These are phyloP conservation scores for Galeruca laticollis DNA, from an alignment of 2,888 invertebrate genomes.

Conservation along the genomic window DNA sequence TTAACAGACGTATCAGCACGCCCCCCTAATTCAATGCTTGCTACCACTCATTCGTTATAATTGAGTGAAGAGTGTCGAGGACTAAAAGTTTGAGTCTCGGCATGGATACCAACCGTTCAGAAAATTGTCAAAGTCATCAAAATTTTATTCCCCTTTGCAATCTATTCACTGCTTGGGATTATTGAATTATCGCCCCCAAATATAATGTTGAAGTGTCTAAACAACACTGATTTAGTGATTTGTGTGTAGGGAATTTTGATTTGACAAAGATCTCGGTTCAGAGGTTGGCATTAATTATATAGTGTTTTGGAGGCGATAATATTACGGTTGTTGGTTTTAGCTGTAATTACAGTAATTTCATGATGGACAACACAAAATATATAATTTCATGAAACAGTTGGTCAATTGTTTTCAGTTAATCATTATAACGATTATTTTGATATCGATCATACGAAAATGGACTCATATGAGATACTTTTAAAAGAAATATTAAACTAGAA, in stretches of 20 bases:
- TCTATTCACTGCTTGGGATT: slow-evolving; percentile 49
- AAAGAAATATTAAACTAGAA: too few relatives aligned
- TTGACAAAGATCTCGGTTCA: slow-evolving; percentile 60
- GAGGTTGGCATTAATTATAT: slow-evolving; percentile 48
- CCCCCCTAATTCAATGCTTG: slow-evolving; percentile 60
- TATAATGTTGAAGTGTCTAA: slow-evolving; percentile 63
- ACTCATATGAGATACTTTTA: too few relatives aligned
- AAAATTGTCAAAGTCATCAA: slow-evolving; percentile 42
- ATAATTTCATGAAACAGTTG: not conserved
- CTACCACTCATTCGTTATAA: slow-evolving; percentile 64
- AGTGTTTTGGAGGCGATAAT: slow-evolving; percentile 17
- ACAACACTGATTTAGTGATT: slow-evolving; percentile 60
- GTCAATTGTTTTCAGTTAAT: not conserved
- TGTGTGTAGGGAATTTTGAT: slow-evolving; percentile 58
- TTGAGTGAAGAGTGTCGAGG: slow-evolving; percentile 57
- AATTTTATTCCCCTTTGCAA: slow-evolving; percentile 53
- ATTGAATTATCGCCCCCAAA: slow-evolving; percentile 64
- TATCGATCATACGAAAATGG: too few relatives aligned
- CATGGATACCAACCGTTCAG: slow-evolving; percentile 10
- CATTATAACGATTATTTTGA: too few relatives aligned
- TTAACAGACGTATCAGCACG: slow-evolving; percentile 60
- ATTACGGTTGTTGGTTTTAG: not conserved
- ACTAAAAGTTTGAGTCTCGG: slow-evolving; percentile 51
- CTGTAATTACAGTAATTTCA: not conserved
- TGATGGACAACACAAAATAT: not conserved